Evolutionary conservation across 2,797 vertebrate genomes (phyloP).

Genomic region (Lophotriccus pileatus): DNA sequence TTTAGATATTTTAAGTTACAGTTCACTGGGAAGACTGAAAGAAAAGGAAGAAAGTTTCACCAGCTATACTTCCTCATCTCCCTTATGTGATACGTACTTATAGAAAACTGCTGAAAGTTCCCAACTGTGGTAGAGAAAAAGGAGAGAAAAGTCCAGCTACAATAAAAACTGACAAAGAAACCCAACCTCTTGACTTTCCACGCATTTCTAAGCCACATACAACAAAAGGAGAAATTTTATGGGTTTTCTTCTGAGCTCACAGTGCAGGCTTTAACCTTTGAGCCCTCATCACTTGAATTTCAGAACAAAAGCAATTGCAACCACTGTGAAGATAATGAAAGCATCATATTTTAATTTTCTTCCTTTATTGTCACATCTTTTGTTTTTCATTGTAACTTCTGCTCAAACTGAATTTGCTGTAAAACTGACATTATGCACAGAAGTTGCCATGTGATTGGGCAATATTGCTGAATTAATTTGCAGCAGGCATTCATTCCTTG

Average conservation of each 20-base stretch:
- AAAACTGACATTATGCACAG: neutral
- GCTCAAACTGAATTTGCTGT: neutral
- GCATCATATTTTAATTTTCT: neutral
- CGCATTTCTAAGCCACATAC: neutral
- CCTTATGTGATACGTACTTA: neutral
- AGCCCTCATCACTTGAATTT: neutral
- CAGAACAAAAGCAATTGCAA: neutral
- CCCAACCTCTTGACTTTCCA: neutral
- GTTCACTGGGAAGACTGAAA: neutral
- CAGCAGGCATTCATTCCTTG: neutral
- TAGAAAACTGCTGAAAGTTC: neutral
- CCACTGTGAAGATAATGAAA: neutral
- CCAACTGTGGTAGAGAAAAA: neutral
- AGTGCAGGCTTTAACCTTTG: neutral
- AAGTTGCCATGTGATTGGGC: rapidly evolving
- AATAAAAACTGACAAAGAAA: neutral
- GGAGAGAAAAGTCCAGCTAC: neutral
- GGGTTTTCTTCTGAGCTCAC: neutral
- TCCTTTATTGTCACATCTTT: neutral
- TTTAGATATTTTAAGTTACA: neutral
- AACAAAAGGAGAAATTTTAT: neutral
- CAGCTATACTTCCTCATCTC: neutral
- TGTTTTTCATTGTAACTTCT: neutral
- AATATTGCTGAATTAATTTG: neutral
- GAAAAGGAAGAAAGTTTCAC: neutral